Evolutionary conservation across 2,797 vertebrate species (phyloP).

Genomic region (Phoeniculus purpureus): DNA sequence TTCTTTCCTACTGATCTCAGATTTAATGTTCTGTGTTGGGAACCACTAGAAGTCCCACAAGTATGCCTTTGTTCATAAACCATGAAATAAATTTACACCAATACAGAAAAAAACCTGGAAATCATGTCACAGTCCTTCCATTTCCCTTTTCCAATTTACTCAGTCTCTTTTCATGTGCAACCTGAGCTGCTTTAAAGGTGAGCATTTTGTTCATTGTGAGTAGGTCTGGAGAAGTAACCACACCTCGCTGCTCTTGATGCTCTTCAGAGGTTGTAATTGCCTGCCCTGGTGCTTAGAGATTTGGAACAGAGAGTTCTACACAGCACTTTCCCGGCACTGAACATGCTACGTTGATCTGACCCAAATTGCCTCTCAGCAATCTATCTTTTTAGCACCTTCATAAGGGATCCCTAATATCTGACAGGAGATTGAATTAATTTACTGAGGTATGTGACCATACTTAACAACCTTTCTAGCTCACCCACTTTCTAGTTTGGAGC

Average conservation of each 20-base stretch:
- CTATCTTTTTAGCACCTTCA: slow-evolving; percentile 59
- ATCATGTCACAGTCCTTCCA: background rate
- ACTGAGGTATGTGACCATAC: slow-evolving; percentile 59
- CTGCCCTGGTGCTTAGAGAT: background rate
- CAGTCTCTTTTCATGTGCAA: background rate
- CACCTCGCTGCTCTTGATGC: background rate
- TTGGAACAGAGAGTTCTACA: slow-evolving; percentile 13
- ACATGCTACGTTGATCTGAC: background rate
- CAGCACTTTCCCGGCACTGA: background rate
- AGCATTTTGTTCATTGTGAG: background rate
- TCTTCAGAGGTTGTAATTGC: slow-evolving; percentile 39
- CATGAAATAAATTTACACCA: background rate
- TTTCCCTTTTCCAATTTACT: background rate
- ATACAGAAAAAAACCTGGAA: background rate
- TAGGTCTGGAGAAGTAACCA: background rate
- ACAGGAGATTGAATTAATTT: slow-evolving; percentile 70
- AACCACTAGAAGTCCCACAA: background rate
- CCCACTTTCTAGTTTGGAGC: slow-evolving; percentile 19
- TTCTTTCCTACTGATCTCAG: background rate
- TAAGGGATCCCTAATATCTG: slow-evolving; percentile 66
- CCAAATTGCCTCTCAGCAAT: slow-evolving; percentile 51
- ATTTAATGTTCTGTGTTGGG: background rate
- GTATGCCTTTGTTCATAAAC: background rate
- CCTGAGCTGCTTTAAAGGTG: background rate
- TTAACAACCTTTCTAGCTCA: slow-evolving; percentile 56